phyloP scores from a whole-genome alignment of 2,888 invertebrate species.

The Phengaris alcon region DNA sequence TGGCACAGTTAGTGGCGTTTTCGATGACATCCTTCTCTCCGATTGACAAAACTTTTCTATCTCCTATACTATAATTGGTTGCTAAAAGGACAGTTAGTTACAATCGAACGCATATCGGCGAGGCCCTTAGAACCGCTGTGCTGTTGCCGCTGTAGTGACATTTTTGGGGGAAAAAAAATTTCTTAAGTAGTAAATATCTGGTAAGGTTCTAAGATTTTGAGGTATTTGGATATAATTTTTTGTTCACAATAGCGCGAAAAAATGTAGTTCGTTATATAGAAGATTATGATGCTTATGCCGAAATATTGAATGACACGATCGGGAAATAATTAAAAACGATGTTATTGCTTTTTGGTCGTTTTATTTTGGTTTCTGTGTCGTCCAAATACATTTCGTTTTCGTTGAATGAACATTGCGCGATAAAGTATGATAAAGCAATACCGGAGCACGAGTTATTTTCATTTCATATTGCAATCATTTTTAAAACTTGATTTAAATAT shows the following conservation, averaged over 20 bases:
- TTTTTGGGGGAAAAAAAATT: too few relatives aligned
- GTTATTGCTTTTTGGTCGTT: slow-evolving; percentile 7
- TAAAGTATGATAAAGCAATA: slow-evolving; percentile 11
- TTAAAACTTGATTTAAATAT: neutral
- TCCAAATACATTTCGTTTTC: slow-evolving; percentile 5
- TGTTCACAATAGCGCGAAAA: neutral
- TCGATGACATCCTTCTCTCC: too few relatives aligned
- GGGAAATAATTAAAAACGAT: slow-evolving; percentile 9
- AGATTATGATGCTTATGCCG: neutral
- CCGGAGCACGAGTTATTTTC: neutral
- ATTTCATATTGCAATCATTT: slow-evolving; percentile 5
- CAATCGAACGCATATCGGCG: too few relatives aligned
- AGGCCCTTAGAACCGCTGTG: too few relatives aligned
- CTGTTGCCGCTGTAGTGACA: too few relatives aligned
- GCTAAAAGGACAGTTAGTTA: too few relatives aligned
- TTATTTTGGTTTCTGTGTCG: slow-evolving; percentile 15
- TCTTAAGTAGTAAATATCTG: too few relatives aligned
- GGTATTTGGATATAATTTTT: neutral
- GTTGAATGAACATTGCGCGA: slow-evolving; percentile 2
- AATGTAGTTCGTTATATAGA: neutral
- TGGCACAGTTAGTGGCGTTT: too few relatives aligned
- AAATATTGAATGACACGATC: neutral
- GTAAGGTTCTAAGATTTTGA: neutral
- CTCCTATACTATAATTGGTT: too few relatives aligned
- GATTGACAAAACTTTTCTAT: too few relatives aligned